Base-by-base conservation (phyloP, 2,888 invertebrate genomes). In the Atherix ibis region DNA sequence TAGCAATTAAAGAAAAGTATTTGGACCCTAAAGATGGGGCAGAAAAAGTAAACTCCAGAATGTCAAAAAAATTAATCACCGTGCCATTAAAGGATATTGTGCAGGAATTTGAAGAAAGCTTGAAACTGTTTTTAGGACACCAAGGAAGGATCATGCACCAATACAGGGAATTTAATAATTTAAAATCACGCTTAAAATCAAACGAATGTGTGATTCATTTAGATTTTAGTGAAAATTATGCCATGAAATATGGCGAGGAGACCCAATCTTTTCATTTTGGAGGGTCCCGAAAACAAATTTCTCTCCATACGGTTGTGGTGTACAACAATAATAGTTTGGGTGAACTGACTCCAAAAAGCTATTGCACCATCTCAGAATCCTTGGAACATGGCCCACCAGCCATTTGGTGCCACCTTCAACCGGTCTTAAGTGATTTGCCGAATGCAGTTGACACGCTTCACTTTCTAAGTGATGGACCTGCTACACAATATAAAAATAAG, bases 321-420 rank as follows among this genome's bases (percentile, higher is more conserved):
- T 56, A 59, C 40, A 56, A 55, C 19, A 54, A 52, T 10, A 3
- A 9, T 27, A 14, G 10, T 4, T 13, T 13, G 27, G 9, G 13
- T 4, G 9, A 12, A 9, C 10, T 14, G 15, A 27, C 14, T 19
- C 43, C 41, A 27, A 28, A 28, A 10, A 38, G 12, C 25, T 27
- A 14, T 27, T 27, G 27, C 15, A 27, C 12, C 27, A 4, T 31
- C 15, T 31, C 19, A 4, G 2, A 5, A 3, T 14, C 4, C 9
- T 15, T 16, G 4, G 19, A 22, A 3, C 31, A 31, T 15, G 31
- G 31, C 3, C 31, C 31, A 9, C 10, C 12, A 6, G 31, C 31
- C 10, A 31, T 31, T 31, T 31, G 31, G 29, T 14, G 15, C 5
- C 29, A 29, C 18, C n/a, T 29, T 16, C 2, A 2, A 4, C 29